Evolutionary conservation across 2,797 vertebrate species (phyloP).

Genomic region (Chaetophractus vellerosus): DNA sequence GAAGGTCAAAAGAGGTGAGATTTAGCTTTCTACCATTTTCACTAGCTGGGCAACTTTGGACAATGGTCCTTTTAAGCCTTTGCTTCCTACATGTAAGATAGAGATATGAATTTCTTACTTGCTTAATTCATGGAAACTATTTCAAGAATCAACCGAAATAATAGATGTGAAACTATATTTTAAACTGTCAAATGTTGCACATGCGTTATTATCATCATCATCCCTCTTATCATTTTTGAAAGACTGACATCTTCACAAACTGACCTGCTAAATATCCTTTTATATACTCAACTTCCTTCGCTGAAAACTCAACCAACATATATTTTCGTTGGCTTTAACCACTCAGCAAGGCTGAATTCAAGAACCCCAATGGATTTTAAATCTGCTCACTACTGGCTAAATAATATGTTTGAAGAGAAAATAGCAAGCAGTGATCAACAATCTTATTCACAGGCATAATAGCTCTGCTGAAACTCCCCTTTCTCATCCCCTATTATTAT

Average conservation of each 20-base stretch:
- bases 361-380: constrained; percentile 76
- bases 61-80: background rate
- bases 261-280: constrained; percentile 7
- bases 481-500: constrained; percentile 59
- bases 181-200: background rate
- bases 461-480: background rate
- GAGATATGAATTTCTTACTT: background rate
- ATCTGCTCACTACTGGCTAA: constrained; percentile 75
- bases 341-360: constrained; percentile 70
- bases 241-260: background rate
- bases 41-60: background rate
- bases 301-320: constrained; percentile 64
- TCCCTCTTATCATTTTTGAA: background rate
- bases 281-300: constrained; percentile 26
- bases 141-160: background rate
- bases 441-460: constrained; percentile 73
- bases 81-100: background rate
- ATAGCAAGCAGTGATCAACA: constrained; percentile 75
- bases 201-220: rapidly evolving
- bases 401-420: constrained; percentile 80
- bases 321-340: constrained; percentile 80
- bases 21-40: background rate
- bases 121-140: background rate
- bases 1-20: background rate
- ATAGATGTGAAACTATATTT: background rate